phyloP scores from a whole-genome alignment of 2,797 vertebrate genomes.

The Sternarchorhynchus goeldii region DNA sequence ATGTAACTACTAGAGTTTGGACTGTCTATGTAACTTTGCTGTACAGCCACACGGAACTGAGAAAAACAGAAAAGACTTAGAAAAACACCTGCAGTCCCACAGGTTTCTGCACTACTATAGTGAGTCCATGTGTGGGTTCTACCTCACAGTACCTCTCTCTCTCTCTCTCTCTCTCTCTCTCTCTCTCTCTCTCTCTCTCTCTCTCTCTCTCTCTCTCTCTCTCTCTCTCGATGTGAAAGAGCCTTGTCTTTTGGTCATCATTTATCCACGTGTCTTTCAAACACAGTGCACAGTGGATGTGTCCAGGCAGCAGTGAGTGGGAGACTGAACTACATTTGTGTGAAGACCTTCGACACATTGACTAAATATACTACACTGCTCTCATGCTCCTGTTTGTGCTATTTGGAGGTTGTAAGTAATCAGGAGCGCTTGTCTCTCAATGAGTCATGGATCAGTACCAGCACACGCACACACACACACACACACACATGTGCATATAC shows the following conservation, averaged over 20 bases:
- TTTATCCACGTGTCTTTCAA: conserved; percentile 34
- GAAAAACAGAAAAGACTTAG: no score
- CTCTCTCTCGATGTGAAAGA: conserved; percentile 63
- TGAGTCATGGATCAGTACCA: conserved; percentile 64
- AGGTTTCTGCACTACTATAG: no score
- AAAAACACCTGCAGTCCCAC: no score
- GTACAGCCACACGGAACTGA: no score
- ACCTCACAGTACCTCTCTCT: background rate
- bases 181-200: background rate
- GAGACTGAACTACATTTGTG: conserved; percentile 75
- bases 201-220: background rate
- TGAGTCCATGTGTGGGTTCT: background rate
- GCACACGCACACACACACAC: conserved; percentile 12
- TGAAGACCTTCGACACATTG: conserved; percentile 66
- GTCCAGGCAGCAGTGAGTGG: conserved; percentile 79
- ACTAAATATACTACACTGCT: conserved; percentile 66
- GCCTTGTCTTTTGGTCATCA: conserved; percentile 50
- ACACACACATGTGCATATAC: background rate
- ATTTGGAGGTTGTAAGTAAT: conserved; percentile 74
- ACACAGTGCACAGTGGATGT: conserved; percentile 35
- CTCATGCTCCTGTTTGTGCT: conserved; percentile 62
- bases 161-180: background rate
- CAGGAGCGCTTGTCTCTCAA: conserved; percentile 67
- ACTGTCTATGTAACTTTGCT: no score
- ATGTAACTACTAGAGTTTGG: no score